Evolutionary conservation across 1,140 invertebrate genomes (phyloP), one percentile per base, ranked within the genome.

Genomic region (Drosophila sechellia): DNA sequence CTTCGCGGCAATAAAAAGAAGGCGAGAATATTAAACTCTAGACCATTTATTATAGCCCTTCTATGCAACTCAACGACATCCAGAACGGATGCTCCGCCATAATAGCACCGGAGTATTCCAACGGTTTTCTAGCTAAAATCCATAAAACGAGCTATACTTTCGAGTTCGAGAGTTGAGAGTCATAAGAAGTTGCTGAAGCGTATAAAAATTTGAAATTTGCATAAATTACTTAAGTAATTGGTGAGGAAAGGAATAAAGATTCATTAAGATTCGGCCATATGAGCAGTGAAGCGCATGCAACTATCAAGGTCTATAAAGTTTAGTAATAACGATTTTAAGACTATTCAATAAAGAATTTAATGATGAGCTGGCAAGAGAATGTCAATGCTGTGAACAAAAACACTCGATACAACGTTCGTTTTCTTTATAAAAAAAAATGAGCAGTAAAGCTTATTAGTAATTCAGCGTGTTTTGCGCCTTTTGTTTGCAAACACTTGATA

Each of bases 121-220:
- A 54, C 27, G 34, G 1, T 15, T 69, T 63, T 54, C 58, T 15
- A 27, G 49, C 40, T 69, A 69, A 69, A 57, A 49, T 31, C 25
- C 49, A 63, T 69, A 54, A 69, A 68, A 52, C 17, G 20, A 52
- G 35, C 22, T 34, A 45, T 57, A 43, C 11, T 55, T 48, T 39
- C 17, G 27, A 58, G 52, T 48, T 45, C 5, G n/a, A 58, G n/a
- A 58, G 15, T 45, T 15, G 10, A n/a, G 25, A 55, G 53, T 40
- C 52, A 55, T 55, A 25, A n/a, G 35, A 52, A 52, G 39, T 60
- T 35, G 56, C 64, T 60, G 46, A 68, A 37, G 56, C 64, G 45
- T 60, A 20, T 49, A 20, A 31, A 54, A 63, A 48, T 46, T 20
- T 20, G 43, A 61, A 63, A 63, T 53, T 48, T 48, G 49, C 58